These are phyloP conservation scores for Cyaniris semiargus DNA, from an alignment of 2,888 invertebrate species.

Conservation along the genomic window DNA sequence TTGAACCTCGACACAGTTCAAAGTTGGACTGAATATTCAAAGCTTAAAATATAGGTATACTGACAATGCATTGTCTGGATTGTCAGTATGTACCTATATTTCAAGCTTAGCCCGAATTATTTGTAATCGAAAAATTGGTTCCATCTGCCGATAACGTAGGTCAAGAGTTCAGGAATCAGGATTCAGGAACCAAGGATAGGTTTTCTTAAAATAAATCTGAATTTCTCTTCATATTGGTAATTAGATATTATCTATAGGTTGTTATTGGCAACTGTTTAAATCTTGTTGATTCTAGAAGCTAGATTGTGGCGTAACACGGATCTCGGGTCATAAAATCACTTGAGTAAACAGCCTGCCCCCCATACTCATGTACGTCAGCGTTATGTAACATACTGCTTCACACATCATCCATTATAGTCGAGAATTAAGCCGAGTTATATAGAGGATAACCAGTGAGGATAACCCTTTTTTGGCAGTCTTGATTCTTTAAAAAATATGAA, in stretches of 20 bases:
- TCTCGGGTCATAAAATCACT: slow-evolving; percentile 1
- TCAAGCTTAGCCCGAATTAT: too few species aligned
- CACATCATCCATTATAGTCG: background rate
- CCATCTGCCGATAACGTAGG: background rate
- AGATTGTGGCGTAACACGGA: slow-evolving; percentile 3
- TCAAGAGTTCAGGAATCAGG: background rate
- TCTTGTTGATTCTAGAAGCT: background rate
- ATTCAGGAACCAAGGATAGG: too few species aligned
- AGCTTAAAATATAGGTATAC: background rate
- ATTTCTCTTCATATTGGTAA: background rate
- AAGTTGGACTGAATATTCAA: background rate
- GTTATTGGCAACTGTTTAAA: background rate
- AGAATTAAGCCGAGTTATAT: background rate
- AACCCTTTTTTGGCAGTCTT: background rate
- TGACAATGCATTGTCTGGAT: background rate
- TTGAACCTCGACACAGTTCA: slow-evolving; percentile 9
- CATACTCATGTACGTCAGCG: background rate
- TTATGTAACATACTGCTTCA: background rate
- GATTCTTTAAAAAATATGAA: background rate
- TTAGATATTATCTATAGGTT: background rate
- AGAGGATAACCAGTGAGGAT: background rate
- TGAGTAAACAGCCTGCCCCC: background rate
- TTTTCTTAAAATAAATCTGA: background rate
- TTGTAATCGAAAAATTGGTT: background rate
- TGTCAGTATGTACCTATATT: too few species aligned